Percentiles rank a stretch among this genome's conserved stretches.
These are phyloP conservation scores for Acanthopagrus latus DNA, from an alignment of 2,797 vertebrate species.

Conservation along the genomic window DNA sequence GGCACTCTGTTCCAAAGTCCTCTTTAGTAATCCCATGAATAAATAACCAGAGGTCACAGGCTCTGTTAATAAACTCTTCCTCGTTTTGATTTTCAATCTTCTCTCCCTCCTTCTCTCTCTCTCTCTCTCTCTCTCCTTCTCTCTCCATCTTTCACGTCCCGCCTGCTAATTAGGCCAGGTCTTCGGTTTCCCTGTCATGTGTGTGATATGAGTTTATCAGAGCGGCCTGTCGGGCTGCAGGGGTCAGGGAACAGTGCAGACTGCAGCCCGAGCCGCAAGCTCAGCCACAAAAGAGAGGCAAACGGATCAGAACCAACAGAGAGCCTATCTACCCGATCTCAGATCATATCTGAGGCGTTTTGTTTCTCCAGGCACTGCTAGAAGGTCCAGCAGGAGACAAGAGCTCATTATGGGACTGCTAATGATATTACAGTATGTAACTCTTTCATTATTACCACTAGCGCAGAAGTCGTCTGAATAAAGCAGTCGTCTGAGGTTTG, in stretches of 20 bases:
- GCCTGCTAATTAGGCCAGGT: conserved; percentile 83
- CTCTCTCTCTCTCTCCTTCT: conserved; percentile 42
- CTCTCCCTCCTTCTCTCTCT: conserved; percentile 64
- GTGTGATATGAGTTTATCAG: conserved; percentile 85
- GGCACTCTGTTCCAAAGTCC: conserved; percentile 69
- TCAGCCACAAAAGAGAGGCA: conserved; percentile 39
- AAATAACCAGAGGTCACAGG: conserved; percentile 76
- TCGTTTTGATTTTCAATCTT: conserved; percentile 84
- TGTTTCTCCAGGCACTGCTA: conserved; percentile 51
- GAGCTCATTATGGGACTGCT: conserved; percentile 11
- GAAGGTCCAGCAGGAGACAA: conserved; percentile 36
- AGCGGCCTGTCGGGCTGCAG: conserved; percentile 76
- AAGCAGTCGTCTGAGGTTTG: neutral
- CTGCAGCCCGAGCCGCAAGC: conserved; percentile 45
- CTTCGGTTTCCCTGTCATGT: conserved; percentile 83
- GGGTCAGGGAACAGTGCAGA: conserved; percentile 66
- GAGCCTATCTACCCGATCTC: conserved; percentile 31
- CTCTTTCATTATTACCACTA: conserved; percentile 25
- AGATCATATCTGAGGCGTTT: conserved; percentile 51
- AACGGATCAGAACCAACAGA: conserved; percentile 56
- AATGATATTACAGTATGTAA: conserved; percentile 22
- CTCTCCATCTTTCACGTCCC: conserved; percentile 65
- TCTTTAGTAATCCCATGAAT: conserved; percentile 77
- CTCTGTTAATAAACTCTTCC: conserved; percentile 75
- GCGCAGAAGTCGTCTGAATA: neutral